Evolutionary conservation across 1,140 invertebrate genomes (phyloP).

Genomic region (Euura saliciscinereae): DNA sequence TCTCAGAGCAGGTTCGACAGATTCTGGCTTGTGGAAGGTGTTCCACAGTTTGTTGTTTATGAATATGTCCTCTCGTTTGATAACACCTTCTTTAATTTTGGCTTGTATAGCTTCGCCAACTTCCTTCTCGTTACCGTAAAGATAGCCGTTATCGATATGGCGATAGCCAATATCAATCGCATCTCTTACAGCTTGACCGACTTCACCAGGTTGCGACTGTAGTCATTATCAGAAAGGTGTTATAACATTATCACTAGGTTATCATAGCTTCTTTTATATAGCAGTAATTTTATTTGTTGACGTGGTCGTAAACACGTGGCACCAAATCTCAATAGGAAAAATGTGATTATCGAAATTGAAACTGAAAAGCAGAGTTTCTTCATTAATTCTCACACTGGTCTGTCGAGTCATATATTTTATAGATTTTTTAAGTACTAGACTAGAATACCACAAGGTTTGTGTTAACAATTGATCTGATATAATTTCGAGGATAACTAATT

Average conservation of each 20-base stretch:
- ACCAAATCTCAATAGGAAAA: too few species aligned
- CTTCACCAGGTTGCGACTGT: background rate
- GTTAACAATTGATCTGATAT: too few species aligned
- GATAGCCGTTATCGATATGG: constrained; percentile 83
- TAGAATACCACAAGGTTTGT: too few species aligned
- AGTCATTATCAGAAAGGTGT: background rate
- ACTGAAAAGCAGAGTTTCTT: too few species aligned
- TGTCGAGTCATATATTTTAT: too few species aligned
- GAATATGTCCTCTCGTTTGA: constrained; percentile 76
- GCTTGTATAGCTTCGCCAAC: constrained; percentile 73
- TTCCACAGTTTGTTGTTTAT: constrained; percentile 76
- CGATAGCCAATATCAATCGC: constrained; percentile 81
- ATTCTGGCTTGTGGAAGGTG: constrained; percentile 66
- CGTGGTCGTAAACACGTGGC: too few species aligned
- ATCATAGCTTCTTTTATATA: background rate
- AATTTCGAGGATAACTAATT: too few species aligned
- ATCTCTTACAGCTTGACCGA: constrained; percentile 69
- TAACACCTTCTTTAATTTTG: constrained; percentile 68
- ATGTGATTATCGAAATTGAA: too few species aligned
- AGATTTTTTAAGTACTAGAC: too few species aligned
- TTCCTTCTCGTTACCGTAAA: constrained; percentile 80
- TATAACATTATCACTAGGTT: background rate
- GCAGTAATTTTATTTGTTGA: background rate
- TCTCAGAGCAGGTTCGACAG: constrained; percentile 63
- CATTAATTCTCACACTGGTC: too few species aligned